Evolutionary conservation across 2,113 vertebrate species (phyloP).

Genomic region (Neogobius melanostomus): DNA sequence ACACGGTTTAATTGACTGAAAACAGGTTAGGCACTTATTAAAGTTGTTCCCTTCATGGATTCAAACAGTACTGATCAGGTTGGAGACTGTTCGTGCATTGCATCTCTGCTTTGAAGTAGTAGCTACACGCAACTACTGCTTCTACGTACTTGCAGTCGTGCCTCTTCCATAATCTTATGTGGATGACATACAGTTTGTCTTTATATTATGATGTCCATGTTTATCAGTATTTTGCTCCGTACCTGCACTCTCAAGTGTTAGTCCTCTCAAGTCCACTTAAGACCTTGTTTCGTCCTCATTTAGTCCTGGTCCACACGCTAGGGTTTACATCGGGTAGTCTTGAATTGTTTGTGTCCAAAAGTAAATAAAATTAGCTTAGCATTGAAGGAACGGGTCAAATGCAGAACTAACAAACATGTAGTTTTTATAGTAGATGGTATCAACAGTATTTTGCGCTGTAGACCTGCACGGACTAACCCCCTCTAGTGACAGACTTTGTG

Average conservation of each 20-base stretch:
- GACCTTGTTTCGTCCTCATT: no score
- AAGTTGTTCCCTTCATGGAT: neutral
- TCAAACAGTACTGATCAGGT: neutral
- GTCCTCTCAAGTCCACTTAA: no score
- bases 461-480: slow-evolving; percentile 17
- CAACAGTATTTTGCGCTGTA: neutral
- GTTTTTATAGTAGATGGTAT: neutral
- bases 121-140: neutral
- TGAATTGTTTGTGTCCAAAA: no score
- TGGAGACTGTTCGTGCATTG: neutral
- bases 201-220: no score
- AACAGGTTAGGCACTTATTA: neutral
- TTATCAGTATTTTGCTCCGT: no score
- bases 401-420: no score
- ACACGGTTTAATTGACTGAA: neutral
- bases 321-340: no score
- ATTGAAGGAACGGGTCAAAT: no score
- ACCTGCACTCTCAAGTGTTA: no score
- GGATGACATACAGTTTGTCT: neutral
- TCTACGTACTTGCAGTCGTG: neutral
- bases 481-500: neutral
- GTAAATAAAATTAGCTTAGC: no score
- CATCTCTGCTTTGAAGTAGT: neutral
- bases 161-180: no score
- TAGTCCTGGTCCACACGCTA: no score